phyloP scores from a whole-genome alignment of 2,113 vertebrate genomes.

The Charadrius vociferus region DNA sequence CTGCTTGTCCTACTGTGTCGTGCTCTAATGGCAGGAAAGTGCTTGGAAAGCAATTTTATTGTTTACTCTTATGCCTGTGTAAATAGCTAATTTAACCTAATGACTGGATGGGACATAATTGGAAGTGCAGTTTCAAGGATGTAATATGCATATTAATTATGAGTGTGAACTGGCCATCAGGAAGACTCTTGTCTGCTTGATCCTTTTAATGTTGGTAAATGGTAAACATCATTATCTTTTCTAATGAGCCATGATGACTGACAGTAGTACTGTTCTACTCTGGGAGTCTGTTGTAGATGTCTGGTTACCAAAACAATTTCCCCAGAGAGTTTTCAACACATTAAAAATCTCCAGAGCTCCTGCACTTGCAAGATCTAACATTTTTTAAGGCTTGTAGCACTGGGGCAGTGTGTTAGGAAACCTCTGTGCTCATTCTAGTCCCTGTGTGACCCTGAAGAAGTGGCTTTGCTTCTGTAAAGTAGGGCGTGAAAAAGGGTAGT shows the following conservation, averaged over 20 bases:
- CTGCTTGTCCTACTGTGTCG: not conserved
- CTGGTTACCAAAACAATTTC: not conserved
- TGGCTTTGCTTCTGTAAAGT: not conserved
- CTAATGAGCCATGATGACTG: constrained; percentile 10
- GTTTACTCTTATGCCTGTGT: not conserved
- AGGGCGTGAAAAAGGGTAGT: not conserved
- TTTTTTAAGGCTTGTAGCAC: not conserved
- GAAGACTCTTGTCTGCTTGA: not conserved
- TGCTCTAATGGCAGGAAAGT: not conserved
- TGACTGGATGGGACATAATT: not conserved
- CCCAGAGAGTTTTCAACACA: not conserved
- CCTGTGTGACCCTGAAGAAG: not conserved
- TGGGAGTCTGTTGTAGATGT: not conserved
- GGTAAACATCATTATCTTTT: constrained; percentile 34
- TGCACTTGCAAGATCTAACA: not conserved
- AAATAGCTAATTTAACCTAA: constrained; percentile 44
- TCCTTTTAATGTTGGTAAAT: constrained; percentile 17
- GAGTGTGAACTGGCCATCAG: constrained; percentile 24
- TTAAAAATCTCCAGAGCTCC: not conserved
- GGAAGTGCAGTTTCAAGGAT: not conserved
- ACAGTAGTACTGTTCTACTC: not conserved
- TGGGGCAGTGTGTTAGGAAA: not conserved
- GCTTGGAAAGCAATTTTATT: constrained; percentile 19
- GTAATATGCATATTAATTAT: constrained; percentile 23
- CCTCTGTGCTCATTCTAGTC: not conserved